phyloP scores from a whole-genome alignment of 2,888 invertebrate genomes.

The Pachydiplax longipennis region DNA sequence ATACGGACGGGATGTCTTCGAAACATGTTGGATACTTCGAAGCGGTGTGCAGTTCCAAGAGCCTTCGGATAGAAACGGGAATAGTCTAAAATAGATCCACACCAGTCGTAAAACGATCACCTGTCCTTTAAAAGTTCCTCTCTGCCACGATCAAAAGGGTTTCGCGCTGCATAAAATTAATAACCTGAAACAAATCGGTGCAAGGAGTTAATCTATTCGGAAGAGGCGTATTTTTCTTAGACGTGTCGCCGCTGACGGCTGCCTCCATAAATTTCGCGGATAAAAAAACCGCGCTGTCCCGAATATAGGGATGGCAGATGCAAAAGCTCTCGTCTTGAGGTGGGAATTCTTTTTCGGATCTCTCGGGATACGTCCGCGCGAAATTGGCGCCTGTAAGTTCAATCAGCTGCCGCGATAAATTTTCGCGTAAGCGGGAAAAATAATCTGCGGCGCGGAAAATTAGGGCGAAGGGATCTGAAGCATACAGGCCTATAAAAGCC shows the following conservation, averaged over 20 bases:
- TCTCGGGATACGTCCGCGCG: too few relatives aligned
- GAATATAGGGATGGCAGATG: not conserved
- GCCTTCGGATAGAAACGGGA: not conserved
- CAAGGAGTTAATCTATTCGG: too few relatives aligned
- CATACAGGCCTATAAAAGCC: too few relatives aligned
- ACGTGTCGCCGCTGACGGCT: not conserved
- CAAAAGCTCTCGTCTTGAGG: not conserved
- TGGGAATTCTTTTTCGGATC: not conserved
- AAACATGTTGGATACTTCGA: too few relatives aligned
- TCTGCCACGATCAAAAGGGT: not conserved
- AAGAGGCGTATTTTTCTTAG: too few relatives aligned
- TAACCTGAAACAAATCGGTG: too few relatives aligned
- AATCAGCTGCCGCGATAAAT: too few relatives aligned
- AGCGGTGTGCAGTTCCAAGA: not conserved
- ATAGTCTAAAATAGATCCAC: not conserved
- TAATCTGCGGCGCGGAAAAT: too few relatives aligned
- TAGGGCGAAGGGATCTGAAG: too few relatives aligned
- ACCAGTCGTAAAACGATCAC: not conserved
- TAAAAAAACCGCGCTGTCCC: not conserved
- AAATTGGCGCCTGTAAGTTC: too few relatives aligned
- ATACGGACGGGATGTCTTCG: too few relatives aligned
- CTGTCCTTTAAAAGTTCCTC: not conserved
- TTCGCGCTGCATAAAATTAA: not conserved
- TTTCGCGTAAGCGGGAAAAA: too few relatives aligned
- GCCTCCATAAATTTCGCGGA: not conserved